Conservation (phyloP, 2,113 vertebrate genomes). For the Fulmarus glacialis region DNA sequence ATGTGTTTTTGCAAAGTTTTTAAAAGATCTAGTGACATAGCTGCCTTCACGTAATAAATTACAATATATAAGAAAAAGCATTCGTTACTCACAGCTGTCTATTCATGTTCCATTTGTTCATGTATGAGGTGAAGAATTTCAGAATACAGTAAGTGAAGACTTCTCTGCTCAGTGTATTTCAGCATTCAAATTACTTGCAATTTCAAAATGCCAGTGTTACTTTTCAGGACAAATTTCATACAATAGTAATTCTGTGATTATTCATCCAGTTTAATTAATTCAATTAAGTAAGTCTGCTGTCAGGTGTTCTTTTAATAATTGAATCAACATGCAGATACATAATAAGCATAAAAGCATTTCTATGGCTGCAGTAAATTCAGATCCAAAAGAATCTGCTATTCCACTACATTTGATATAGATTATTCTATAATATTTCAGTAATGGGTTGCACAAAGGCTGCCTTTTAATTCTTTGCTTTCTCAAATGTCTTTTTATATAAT, state of each 20-base stretch:
- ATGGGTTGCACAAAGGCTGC: conserved; percentile 85
- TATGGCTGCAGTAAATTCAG: conserved; percentile 88
- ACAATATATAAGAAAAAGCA: conserved; percentile 32
- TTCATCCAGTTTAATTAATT: conserved; percentile 91
- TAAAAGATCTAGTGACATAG: conserved; percentile 22
- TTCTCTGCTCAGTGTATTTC: conserved; percentile 73
- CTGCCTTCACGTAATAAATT: conserved; percentile 8
- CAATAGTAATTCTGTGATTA: conserved; percentile 83
- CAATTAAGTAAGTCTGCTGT: conserved; percentile 90
- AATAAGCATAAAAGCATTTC: conserved; percentile 90
- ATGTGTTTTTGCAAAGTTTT: conserved; percentile 51
- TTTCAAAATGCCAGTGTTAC: conserved; percentile 82
- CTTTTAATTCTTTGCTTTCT: conserved; percentile 89
- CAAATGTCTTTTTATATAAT: conserved; percentile 86
- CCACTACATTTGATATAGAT: conserved; percentile 85
- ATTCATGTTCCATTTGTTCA: conserved; percentile 72
- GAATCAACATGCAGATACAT: conserved; percentile 90
- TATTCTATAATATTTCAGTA: conserved; percentile 89
- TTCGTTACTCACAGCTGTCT: conserved; percentile 57
- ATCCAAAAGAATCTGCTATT: conserved; percentile 86
- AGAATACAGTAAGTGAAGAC: conserved; percentile 58
- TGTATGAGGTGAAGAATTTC: conserved; percentile 41
- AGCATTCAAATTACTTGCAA: conserved; percentile 78
- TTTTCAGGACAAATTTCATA: conserved; percentile 82
- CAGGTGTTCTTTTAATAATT: conserved; percentile 92